These are phyloP conservation scores for Aeoliscus strigatus DNA, from an alignment of 2,797 vertebrate genomes.

Conservation along the genomic window DNA sequence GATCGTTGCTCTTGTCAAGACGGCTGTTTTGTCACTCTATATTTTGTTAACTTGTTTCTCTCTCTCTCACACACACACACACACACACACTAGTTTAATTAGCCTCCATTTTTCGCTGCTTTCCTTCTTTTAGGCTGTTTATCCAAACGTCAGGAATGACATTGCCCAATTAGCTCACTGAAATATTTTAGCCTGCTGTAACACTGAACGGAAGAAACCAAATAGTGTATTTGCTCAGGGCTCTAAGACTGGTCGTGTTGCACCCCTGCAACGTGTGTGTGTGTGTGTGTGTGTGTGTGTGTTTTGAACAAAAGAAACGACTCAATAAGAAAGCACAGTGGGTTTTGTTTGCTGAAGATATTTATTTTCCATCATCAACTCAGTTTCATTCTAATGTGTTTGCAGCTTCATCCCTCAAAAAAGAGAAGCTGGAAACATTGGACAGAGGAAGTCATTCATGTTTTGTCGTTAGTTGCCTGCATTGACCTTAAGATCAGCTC, in stretches of 20 bases:
- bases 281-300: background rate
- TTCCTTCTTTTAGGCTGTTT: slow-evolving; percentile 85
- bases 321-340: slow-evolving; percentile 15
- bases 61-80: slow-evolving; percentile 21
- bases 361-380: slow-evolving; percentile 24
- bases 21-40: slow-evolving; percentile 54
- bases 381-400: no score
- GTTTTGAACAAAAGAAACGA: slow-evolving; percentile 26
- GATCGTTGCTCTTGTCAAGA: slow-evolving; percentile 56
- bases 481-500: slow-evolving; percentile 43
- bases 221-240: slow-evolving; percentile 49
- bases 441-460: slow-evolving; percentile 32
- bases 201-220: slow-evolving; percentile 52
- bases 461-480: slow-evolving; percentile 42
- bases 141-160: slow-evolving; percentile 85
- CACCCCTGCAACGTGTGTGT: no score
- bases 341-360: slow-evolving; percentile 18
- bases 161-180: slow-evolving; percentile 88
- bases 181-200: slow-evolving; percentile 86
- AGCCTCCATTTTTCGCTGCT: slow-evolving; percentile 88
- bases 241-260: slow-evolving; percentile 33
- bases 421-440: no score
- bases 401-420: no score
- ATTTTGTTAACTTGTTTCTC: slow-evolving; percentile 75
- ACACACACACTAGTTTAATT: slow-evolving; percentile 81